Evolutionary conservation across 2,113 vertebrate genomes (phyloP), one percentile per base, ranked within the genome.

Genomic region (Spea bombifrons): DNA sequence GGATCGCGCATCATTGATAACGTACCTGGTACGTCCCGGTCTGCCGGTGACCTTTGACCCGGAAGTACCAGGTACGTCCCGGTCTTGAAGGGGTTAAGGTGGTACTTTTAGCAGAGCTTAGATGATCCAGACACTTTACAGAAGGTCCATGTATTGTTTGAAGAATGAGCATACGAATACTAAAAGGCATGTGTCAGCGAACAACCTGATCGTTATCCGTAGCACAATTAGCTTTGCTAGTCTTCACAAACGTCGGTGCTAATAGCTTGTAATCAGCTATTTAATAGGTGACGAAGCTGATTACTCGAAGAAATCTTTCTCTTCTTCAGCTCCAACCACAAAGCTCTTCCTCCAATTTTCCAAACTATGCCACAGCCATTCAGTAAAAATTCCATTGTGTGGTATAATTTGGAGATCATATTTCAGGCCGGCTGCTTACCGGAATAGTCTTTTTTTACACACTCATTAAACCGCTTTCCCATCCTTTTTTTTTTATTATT

Each of bases 201-300:
- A 57, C 7, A 65, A 48, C 48, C 7, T 16, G 47, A 55, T 71
- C 71, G 8, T 13, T 44, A 10, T 71, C 48, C 3, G 3, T 0
- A 15, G 7, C 0, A 0, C 12, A 4, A 78, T 15, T 65, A 53
- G 50, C 70, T 7, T 49, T 49, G 8, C 10, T n/a, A 73, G 44
- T 81, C 67, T 65, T 71, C 0, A 0, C 8, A 50, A 71, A 16
- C 4, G 13, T 16, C 80, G 80, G 3, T 74, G 69, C 48, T 74
- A 78, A 81, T 73, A 77, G 46, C 46, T 74, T 85, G 16, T 2
- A 78, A 81, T 69, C 71, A 4, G 4, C 64, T 76, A 84, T 87
- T 86, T 77, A 82, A 3, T 30, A 70, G 76, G 74, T 43, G 43
- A n/a, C 81, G 64, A 73, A 57, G 76, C 71, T 83, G 77, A 79